Evolutionary conservation across 2,888 invertebrate species (phyloP).

Genomic region (Gari tellinella): DNA sequence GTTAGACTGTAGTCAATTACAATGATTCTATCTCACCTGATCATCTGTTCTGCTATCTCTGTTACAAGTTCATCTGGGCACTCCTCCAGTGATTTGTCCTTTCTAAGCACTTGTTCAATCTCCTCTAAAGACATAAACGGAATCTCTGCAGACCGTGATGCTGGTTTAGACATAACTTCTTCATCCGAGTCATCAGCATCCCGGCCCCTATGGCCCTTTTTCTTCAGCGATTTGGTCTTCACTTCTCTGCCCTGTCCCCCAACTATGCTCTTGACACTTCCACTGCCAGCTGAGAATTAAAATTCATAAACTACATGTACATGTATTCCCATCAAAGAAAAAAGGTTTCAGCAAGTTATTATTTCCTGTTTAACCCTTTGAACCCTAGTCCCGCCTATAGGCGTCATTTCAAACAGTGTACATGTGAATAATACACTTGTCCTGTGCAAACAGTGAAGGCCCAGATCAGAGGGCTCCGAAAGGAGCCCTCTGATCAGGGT

Average conservation of each 20-base stretch:
- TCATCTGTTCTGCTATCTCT: slow-evolving; percentile 89
- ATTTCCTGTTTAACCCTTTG: too few relatives aligned
- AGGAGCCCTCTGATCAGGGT: too few relatives aligned
- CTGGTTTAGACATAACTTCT: slow-evolving; percentile 17
- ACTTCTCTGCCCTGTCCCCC: slow-evolving; percentile 97
- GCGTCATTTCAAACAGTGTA: too few relatives aligned
- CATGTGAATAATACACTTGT: too few relatives aligned
- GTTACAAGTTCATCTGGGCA: slow-evolving; percentile 90
- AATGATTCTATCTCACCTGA: slow-evolving; percentile 86
- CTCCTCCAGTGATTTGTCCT: slow-evolving; percentile 85
- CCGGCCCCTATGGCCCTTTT: slow-evolving; percentile 86
- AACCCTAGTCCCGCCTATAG: too few relatives aligned
- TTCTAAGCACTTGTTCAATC: slow-evolving; percentile 88
- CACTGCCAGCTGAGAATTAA: slow-evolving; percentile 57
- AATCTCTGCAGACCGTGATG: slow-evolving; percentile 58
- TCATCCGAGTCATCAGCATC: slow-evolving; percentile 90
- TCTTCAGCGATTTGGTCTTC: slow-evolving; percentile 96
- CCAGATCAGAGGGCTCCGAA: too few relatives aligned
- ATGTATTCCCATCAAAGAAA: too few relatives aligned
- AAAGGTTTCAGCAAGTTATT: too few relatives aligned
- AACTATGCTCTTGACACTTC: slow-evolving; percentile 91
- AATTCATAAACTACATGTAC: too few relatives aligned
- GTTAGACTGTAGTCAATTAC: neutral
- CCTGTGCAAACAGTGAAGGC: too few relatives aligned
- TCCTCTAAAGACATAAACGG: slow-evolving; percentile 86